phyloP scores from a whole-genome alignment of 1,140 invertebrate species.

The Stegodyphus dumicola region DNA sequence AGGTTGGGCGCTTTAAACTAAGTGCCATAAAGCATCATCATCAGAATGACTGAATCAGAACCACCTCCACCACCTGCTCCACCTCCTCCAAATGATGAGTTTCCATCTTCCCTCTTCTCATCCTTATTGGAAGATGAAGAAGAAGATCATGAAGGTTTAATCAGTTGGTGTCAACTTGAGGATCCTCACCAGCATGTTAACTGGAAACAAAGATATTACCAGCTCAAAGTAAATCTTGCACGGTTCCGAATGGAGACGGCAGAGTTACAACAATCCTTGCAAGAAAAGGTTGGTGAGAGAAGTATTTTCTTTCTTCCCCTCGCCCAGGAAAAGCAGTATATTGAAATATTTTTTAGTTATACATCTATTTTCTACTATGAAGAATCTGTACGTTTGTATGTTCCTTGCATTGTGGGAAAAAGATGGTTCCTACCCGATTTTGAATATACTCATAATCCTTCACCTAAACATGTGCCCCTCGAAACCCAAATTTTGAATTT shows the following conservation, averaged over 20 bases:
- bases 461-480: too few relatives aligned
- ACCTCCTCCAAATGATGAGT: constrained; percentile 38
- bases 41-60: constrained; percentile 53
- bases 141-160: constrained; percentile 51
- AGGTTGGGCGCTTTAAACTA: background rate
- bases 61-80: constrained; percentile 46
- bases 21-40: background rate
- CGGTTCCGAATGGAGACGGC: constrained; percentile 83
- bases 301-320: background rate
- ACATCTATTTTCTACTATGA: too few relatives aligned
- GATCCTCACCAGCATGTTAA: constrained; percentile 60
- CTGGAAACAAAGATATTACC: constrained; percentile 86
- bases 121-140: constrained; percentile 59
- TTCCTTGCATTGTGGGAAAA: too few relatives aligned
- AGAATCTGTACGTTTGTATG: too few relatives aligned
- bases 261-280: constrained; percentile 84
- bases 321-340: too few relatives aligned
- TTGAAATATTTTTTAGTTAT: too few relatives aligned
- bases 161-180: constrained; percentile 23
- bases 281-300: constrained; percentile 79
- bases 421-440: too few relatives aligned
- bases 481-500: too few relatives aligned
- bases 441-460: too few relatives aligned
- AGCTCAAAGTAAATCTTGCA: constrained; percentile 84
- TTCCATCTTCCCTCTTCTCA: constrained; percentile 21